Evolutionary conservation across 2,797 vertebrate genomes (phyloP), one percentile per base, ranked within the genome.

Genomic region (Carapus acus): DNA sequence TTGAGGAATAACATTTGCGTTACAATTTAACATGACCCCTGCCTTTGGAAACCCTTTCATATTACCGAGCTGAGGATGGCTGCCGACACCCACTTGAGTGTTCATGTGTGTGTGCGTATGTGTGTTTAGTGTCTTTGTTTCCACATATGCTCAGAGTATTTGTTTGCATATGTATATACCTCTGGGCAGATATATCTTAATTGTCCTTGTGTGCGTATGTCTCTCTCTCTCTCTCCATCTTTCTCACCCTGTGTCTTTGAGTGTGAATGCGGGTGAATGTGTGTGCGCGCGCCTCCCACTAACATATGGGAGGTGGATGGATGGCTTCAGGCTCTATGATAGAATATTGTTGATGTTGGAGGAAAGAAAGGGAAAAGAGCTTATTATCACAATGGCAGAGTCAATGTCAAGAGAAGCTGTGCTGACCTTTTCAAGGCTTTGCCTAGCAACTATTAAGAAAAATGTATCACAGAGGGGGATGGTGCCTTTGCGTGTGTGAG

Each of bases 1-100:
- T 94, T 91, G 91, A 94, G 91, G 92, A 93, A 89, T 92, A 96
- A 92, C 92, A 93, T 94, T 94, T 94, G 90, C 87, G 90, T 89
- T 91, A 88, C 92, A 92, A 93, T 93, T 93, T 93, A 93, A 93
- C 92, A 90, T 83, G 90, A 92, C 91, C 93, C 88, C 87, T 90
- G 91, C 90, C 90, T 94, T 90, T 87, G 80, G 80, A 86, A 85
- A 90, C 87, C 88, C 91, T 91, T 95, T 92, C 87, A 93, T 90
- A 92, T 92, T 91, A 93, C 90, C 87, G 85, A 76, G 87, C 78
- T 79, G 86, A 70, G 1, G 92, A 89, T 87, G 89, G 88, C 86
- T 80, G 82, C 88, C 90, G 91, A 91, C 89, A 90, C 87, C 73
- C 56, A 78, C 80, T 73, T 83, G 90, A 75, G 41, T 36, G 53